Evolutionary conservation across 2,797 vertebrate genomes (phyloP), one percentile per base, ranked within the genome.

Genomic region (Psittacula derbiana): DNA sequence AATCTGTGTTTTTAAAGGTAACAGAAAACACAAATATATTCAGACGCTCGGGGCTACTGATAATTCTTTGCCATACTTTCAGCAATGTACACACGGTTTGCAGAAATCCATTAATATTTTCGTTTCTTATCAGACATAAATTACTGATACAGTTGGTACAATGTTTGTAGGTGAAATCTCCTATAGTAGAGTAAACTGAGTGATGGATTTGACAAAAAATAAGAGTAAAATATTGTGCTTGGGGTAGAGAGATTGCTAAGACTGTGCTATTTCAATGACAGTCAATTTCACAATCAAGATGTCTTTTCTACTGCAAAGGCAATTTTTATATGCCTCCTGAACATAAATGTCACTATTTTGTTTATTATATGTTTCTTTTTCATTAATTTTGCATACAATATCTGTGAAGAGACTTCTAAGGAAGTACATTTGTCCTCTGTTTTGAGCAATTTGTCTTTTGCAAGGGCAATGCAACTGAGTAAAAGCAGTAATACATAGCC

Each of bases 241-340:
- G 67, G 67, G 57, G 67, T 85, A 82, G 86, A 90, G 74, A 95
- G 86, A 93, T 96, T 93, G 92, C 93, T 82, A 80, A 96, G 96
- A 95, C 84, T 65, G 71, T 74, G 41, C 53, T 80, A 65, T 92
- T 94, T 53, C 67, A 65, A 80, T 65, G 71, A 86, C 74, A 96
- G 53, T 47, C 93, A 95, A 94, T 96, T 96, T 96, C 90, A 95
- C 78, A 94, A 94, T 96, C 96, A 93, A 93, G 91, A 95, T 93
- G 64, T 80, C 88, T 96, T 95, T 95, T 93, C 88, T 82, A 71
- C 67, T 88, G 80, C 74, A 95, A 88, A 93, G 60, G 86, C 83
- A 90, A 80, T 89, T 93, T 93, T 93, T 92, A 89, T 90, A 93
- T 65, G 61, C 57, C 57, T 95, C 36, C 61, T 80, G 67, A 80